Conservation (phyloP, 2,113 vertebrate genomes). For the Hydrolagus affinis region DNA sequence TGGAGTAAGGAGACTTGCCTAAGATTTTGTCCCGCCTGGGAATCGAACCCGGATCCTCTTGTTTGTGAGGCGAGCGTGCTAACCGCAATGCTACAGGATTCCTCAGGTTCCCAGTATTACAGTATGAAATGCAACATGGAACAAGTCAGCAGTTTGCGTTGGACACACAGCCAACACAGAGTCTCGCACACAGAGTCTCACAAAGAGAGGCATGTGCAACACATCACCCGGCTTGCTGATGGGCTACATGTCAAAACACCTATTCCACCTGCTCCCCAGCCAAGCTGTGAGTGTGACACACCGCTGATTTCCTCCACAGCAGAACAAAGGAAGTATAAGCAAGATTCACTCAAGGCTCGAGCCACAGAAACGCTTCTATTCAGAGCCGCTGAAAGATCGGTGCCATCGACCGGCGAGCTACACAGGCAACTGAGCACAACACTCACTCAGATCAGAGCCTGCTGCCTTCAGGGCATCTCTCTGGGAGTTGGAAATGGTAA, state of each 20-base stretch:
- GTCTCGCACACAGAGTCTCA: not conserved
- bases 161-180: not conserved
- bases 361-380: not conserved
- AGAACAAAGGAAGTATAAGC: not conserved
- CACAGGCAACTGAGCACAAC: too few species aligned
- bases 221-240: not conserved
- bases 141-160: not conserved
- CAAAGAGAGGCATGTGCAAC: not conserved
- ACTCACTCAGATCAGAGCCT: not conserved
- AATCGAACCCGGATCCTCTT: too few species aligned
- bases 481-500: not conserved
- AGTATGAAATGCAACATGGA: not conserved
- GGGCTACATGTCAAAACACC: not conserved
- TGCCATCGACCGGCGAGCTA: not conserved
- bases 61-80: too few species aligned
- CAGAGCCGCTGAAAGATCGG: not conserved
- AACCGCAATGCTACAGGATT: not conserved
- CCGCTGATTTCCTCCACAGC: not conserved
- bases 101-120: not conserved
- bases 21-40: too few species aligned
- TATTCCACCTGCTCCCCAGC: not conserved
- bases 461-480: not conserved
- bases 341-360: not conserved
- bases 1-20: too few species aligned
- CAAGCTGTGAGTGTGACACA: not conserved